Conservation (phyloP, 2,113 vertebrate genomes). For the human region GRCh38 chr20:8971001-8971500, state of each 20-base stretch:
- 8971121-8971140: conserved; percentile 24
- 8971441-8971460: background rate
- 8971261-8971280: background rate
- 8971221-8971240: background rate
- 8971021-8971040: background rate
- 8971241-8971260: background rate
- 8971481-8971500: background rate
- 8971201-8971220: background rate
- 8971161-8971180: background rate
- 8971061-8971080: background rate
- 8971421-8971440: background rate
- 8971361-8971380: background rate
- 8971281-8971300: background rate
- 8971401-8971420: conserved; percentile 1
- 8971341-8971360: background rate
- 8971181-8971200: background rate
- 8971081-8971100: background rate
- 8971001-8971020: background rate
- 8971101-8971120: conserved; percentile 11
- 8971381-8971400: conserved; percentile 1
- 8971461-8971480: background rate
- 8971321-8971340: background rate
- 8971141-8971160: background rate
- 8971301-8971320: conserved; percentile 1
- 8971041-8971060: background rate